Percentiles rank a stretch among this genome's conserved stretches.
Conservation (phyloP, 2,113 vertebrate genomes). For the Nothobranchius furzeri region DNA sequence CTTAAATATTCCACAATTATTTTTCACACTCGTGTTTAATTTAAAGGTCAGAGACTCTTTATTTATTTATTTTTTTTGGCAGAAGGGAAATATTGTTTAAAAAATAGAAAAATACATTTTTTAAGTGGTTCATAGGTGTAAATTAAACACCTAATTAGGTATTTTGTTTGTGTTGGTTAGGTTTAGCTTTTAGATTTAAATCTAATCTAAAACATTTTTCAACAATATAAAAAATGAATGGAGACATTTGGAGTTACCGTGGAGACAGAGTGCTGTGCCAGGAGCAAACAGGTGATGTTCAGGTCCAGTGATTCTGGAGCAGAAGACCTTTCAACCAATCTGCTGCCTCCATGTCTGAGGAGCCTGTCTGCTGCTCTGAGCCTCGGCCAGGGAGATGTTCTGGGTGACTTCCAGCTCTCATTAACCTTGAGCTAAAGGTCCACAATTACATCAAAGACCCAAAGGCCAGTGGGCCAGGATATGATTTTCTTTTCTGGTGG, state of each 20-base stretch:
- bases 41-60: too few relatives aligned
- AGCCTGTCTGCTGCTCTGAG: constrained; percentile 33
- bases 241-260: neutral
- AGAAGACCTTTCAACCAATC: constrained; percentile 31
- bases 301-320: constrained; percentile 50
- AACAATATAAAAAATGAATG: too few relatives aligned
- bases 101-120: too few relatives aligned
- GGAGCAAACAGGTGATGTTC: constrained; percentile 38
- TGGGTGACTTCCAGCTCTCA: constrained; percentile 72
- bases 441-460: constrained; percentile 47
- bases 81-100: too few relatives aligned
- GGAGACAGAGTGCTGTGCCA: constrained; percentile 12
- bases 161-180: too few relatives aligned
- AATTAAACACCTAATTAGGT: too few relatives aligned
- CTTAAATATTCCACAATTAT: too few relatives aligned
- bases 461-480: constrained; percentile 47
- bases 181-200: too few relatives aligned
- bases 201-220: too few relatives aligned
- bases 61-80: too few relatives aligned
- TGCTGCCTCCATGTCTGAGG: constrained; percentile 47
- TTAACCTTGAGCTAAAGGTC: constrained; percentile 70
- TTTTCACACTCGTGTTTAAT: too few relatives aligned
- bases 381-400: constrained; percentile 45
- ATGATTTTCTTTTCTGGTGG: constrained; percentile 7
- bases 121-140: too few relatives aligned